Conservation (phyloP, 2,113 vertebrate genomes). For the Halcyon malimbica region DNA sequence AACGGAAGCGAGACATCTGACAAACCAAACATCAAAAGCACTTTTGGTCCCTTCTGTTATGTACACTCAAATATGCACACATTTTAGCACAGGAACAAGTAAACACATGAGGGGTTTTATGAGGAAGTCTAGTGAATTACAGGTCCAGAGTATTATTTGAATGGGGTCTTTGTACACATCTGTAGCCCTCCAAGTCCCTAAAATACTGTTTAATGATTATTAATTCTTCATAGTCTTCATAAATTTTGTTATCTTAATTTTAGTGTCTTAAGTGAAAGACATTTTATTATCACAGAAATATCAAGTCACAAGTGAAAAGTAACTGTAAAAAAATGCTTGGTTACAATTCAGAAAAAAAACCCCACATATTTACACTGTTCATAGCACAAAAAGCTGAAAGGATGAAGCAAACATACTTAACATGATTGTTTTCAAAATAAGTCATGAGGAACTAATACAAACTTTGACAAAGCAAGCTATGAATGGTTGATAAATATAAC, state of each 20-base stretch:
- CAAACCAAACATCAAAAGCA: neutral
- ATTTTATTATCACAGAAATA: neutral
- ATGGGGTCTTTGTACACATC: neutral
- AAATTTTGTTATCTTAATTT: neutral
- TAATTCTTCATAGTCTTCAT: neutral
- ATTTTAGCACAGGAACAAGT: neutral
- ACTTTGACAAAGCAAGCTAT: neutral
- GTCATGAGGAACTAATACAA: neutral
- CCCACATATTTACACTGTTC: fast-evolving
- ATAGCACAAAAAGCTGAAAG: neutral
- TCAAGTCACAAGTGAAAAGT: neutral
- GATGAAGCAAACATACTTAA: neutral
- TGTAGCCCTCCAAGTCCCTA: neutral
- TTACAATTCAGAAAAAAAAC: neutral
- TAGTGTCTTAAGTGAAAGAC: neutral
- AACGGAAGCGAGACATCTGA: neutral
- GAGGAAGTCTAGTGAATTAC: neutral
- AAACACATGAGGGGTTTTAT: neutral
- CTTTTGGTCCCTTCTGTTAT: neutral
- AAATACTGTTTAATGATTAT: neutral
- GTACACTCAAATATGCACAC: fast-evolving
- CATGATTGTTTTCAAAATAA: neutral
- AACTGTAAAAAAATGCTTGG: neutral
- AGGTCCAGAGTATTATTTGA: neutral
- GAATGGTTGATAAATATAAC: neutral